A percentile compares a stretch with the other conserved stretches of the same genome.
Evolutionary conservation across 2,888 invertebrate genomes (phyloP).

Genomic region (Lithophane leautieri): DNA sequence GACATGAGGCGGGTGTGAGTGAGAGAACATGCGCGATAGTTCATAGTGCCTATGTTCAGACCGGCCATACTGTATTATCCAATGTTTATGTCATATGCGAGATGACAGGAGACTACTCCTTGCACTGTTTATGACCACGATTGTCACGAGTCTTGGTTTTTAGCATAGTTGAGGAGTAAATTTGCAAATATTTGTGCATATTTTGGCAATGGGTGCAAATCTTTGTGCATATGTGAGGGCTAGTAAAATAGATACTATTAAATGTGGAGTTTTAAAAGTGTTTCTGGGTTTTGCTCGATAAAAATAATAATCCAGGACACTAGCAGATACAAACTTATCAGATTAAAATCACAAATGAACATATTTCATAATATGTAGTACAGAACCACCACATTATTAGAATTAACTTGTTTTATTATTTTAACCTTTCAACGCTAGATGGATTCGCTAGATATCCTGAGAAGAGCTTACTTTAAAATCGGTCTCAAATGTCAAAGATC

Average conservation of each 20-base stretch:
- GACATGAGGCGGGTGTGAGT: no score
- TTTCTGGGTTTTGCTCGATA: slow-evolving; percentile 2
- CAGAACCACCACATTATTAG: slow-evolving; percentile 26
- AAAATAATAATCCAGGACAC: background rate
- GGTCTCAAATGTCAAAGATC: slow-evolving; percentile 28
- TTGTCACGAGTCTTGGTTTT: background rate
- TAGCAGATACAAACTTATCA: background rate
- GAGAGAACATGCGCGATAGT: no score
- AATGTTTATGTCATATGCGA: background rate
- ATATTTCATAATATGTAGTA: slow-evolving; percentile 50
- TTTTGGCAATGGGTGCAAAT: background rate
- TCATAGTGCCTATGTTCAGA: no score
- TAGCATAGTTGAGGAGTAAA: background rate
- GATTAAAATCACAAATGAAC: slow-evolving; percentile 47
- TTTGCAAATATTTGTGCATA: background rate
- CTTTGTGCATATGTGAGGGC: slow-evolving; percentile 21
- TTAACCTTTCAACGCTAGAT: slow-evolving; percentile 46
- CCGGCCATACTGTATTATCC: background rate
- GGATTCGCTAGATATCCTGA: slow-evolving; percentile 53
- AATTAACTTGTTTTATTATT: slow-evolving; percentile 48
- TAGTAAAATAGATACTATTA: slow-evolving; percentile 28
- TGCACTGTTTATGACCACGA: background rate
- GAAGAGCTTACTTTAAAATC: slow-evolving; percentile 41
- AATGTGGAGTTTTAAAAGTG: slow-evolving; percentile 12
- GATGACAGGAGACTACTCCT: background rate